These are phyloP conservation scores for Pilophorus perplexus DNA, from an alignment of 2,888 invertebrate genomes.

Conservation along the genomic window DNA sequence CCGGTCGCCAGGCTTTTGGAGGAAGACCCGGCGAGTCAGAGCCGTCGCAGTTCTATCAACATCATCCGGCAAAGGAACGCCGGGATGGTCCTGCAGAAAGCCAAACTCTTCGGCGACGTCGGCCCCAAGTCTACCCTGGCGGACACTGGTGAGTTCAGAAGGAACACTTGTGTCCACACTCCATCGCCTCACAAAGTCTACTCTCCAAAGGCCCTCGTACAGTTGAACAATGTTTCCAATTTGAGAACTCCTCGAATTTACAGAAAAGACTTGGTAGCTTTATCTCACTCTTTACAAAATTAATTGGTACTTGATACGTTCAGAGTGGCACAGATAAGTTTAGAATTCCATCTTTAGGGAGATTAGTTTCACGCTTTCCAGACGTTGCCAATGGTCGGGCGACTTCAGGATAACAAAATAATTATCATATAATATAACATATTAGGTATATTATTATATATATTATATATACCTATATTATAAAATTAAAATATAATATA, in stretches of 20 bases:
- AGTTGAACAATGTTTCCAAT: not conserved
- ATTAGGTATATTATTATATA: too few species aligned
- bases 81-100: conserved; percentile 77
- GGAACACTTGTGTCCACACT: conserved; percentile 13
- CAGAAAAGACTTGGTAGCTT: too few species aligned
- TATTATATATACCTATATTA: too few species aligned
- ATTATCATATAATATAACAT: too few species aligned
- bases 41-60: conserved; percentile 69
- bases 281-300: too few species aligned
- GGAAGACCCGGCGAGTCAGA: conserved; percentile 51
- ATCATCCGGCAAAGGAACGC: conserved; percentile 71
- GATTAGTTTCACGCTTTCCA: too few species aligned
- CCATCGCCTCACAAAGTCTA: not conserved
- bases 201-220: not conserved
- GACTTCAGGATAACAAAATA: too few species aligned
- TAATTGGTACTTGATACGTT: too few species aligned
- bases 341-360: too few species aligned
- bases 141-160: not conserved
- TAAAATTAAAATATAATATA: too few species aligned
- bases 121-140: conserved; percentile 46
- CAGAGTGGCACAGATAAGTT: too few species aligned
- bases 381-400: too few species aligned
- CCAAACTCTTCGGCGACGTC: conserved; percentile 65
- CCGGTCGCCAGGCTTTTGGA: not conserved
- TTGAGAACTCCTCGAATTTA: conserved; percentile 10